phyloP scores from a whole-genome alignment of 92 coral and sea anemone species.

The Epizoanthus rinbou region DNA sequence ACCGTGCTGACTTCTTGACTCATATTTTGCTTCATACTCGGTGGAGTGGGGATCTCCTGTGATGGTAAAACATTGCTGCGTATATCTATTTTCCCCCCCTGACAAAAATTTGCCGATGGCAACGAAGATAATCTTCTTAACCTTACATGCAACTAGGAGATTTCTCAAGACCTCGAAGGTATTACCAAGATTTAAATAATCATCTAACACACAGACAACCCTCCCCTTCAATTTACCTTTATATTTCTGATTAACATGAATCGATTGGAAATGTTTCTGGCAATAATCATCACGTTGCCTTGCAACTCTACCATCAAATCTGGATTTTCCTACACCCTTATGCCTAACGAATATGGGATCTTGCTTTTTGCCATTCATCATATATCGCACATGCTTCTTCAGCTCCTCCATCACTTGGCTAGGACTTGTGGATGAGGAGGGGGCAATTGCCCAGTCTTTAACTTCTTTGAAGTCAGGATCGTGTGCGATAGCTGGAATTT shows the following conservation, averaged over 20 bases:
- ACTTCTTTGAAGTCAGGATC: slow-evolving; percentile 52
- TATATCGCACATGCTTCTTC: slow-evolving; percentile 42
- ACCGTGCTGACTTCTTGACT: background rate
- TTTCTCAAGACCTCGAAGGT: slow-evolving; percentile 53
- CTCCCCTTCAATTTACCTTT: slow-evolving; percentile 44
- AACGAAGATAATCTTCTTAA: slow-evolving; percentile 51
- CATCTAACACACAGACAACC: slow-evolving; percentile 59
- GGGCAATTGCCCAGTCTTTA: slow-evolving; percentile 59
- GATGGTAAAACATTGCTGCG: slow-evolving; percentile 11
- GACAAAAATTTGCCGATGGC: slow-evolving; percentile 52
- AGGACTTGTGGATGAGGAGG: slow-evolving; percentile 39
- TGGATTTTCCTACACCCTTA: slow-evolving; percentile 27
- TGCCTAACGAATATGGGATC: slow-evolving; percentile 47
- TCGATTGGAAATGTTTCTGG: slow-evolving; percentile 50
- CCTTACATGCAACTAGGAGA: slow-evolving; percentile 42
- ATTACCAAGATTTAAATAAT: slow-evolving; percentile 33
- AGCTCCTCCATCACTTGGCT: slow-evolving; percentile 36
- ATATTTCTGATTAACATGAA: slow-evolving; percentile 31
- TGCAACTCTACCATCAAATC: background rate
- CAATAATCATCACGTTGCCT: slow-evolving; percentile 30
- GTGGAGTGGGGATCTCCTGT: slow-evolving; percentile 30
- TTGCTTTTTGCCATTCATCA: slow-evolving; percentile 52
- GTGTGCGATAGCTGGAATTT: slow-evolving; percentile 54
- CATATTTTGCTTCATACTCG: slow-evolving; percentile 26
- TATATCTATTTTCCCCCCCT: background rate